A percentile compares a stretch with the other conserved stretches of the same genome.
Evolutionary conservation across 1,140 invertebrate genomes (phyloP).

Genomic region (Anastatus disparis): DNA sequence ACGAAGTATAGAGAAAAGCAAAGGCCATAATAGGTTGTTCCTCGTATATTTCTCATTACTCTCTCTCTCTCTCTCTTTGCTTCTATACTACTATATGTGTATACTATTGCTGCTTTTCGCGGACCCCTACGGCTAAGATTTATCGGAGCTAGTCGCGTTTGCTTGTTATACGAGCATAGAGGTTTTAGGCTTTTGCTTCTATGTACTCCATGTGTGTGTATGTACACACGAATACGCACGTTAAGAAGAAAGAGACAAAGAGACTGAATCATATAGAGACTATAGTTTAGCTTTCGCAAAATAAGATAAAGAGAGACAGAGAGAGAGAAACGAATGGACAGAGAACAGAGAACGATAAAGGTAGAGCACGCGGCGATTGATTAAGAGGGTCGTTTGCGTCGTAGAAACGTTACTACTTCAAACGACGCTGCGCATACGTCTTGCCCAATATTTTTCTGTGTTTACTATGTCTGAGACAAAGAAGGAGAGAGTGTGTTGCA

Average conservation of each 20-base stretch:
- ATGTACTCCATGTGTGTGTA: constrained; percentile 26
- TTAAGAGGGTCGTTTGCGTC: constrained; percentile 64
- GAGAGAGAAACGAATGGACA: constrained; percentile 30
- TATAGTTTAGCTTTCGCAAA: constrained; percentile 20
- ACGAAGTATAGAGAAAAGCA: neutral
- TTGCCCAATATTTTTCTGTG: too few relatives aligned
- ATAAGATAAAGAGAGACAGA: constrained; percentile 17
- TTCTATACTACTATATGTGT: too few relatives aligned
- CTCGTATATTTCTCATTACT: constrained; percentile 35
- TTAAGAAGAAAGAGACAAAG: constrained; percentile 8
- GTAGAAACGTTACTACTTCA: constrained; percentile 58
- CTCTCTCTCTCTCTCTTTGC: neutral
- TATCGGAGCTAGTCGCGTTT: constrained; percentile 53
- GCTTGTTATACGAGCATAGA: constrained; percentile 37
- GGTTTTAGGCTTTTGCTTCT: constrained; percentile 46
- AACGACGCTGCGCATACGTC: constrained; percentile 46
- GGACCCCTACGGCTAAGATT: constrained; percentile 46
- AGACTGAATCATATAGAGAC: neutral
- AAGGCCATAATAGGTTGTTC: constrained; percentile 10
- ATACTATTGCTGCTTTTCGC: neutral
- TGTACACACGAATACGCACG: neutral
- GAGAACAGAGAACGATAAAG: constrained; percentile 51
- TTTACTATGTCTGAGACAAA: too few relatives aligned
- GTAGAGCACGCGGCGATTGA: constrained; percentile 58
- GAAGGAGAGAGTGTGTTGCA: too few relatives aligned